phyloP scores from a whole-genome alignment of 2,113 vertebrate species.

The Callorhinus ursinus region DNA sequence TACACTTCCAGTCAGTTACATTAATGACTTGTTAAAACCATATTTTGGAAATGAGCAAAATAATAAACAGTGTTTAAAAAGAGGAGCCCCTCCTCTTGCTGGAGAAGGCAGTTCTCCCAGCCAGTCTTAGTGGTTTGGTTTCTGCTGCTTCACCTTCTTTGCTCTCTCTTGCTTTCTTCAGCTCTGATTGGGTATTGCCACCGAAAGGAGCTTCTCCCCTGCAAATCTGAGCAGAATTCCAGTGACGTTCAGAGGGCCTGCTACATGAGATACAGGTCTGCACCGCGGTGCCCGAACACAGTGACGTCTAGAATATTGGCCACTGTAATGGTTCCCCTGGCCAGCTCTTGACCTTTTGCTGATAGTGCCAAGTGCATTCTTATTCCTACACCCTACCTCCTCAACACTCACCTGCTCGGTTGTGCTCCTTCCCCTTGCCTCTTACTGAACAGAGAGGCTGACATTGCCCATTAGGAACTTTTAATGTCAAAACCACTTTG shows the following conservation, averaged over 20 bases:
- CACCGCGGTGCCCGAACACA: accelerated
- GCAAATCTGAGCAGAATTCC: background rate
- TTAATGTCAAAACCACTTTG: conserved; percentile 80
- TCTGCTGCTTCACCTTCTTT: accelerated
- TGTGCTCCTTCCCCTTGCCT: background rate
- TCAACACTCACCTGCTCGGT: background rate
- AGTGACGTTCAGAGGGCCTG: background rate
- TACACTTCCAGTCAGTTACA: conserved; percentile 69
- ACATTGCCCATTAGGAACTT: conserved; percentile 79
- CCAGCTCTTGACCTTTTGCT: background rate
- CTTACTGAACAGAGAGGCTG: conserved; percentile 71
- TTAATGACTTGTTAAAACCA: conserved; percentile 72
- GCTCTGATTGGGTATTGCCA: background rate
- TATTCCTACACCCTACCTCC: background rate
- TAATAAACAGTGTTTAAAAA: conserved; percentile 41
- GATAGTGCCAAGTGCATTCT: background rate
- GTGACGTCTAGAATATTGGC: background rate
- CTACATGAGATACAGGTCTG: background rate
- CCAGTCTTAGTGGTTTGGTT: background rate
- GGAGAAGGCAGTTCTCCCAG: background rate
- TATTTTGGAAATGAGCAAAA: conserved; percentile 75
- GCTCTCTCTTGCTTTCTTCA: background rate
- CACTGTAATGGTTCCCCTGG: accelerated
- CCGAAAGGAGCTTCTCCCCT: background rate
- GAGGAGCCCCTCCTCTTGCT: conserved; percentile 58